A percentile compares a stretch with the other conserved stretches of the same genome.
Evolutionary conservation across 2,888 invertebrate species (phyloP).

Genomic region (Drosophila melanocephala): DNA sequence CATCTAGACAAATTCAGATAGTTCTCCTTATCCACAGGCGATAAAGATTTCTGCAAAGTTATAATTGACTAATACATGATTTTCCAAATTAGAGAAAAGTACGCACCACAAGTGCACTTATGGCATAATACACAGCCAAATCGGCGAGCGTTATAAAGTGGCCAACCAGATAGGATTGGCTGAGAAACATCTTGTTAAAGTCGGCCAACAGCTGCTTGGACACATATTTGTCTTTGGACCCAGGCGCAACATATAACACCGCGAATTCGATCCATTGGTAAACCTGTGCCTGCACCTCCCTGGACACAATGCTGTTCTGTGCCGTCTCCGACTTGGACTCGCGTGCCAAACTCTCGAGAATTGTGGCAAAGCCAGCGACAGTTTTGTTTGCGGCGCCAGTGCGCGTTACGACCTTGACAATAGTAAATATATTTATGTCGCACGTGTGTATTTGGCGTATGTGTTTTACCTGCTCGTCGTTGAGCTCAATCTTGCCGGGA

Average conservation of each 20-base stretch:
- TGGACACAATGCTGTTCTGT: constrained; percentile 71
- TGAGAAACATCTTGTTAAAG: constrained; percentile 86
- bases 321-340: constrained; percentile 85
- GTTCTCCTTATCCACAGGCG: constrained; percentile 89
- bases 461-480: constrained; percentile 86
- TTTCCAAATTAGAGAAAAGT: background rate
- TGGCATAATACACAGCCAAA: constrained; percentile 89
- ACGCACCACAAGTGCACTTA: constrained; percentile 89
- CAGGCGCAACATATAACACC: constrained; percentile 84
- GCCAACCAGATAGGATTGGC: constrained; percentile 87
- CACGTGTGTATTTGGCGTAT: constrained; percentile 1
- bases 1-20: constrained; percentile 90
- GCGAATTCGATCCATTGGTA: constrained; percentile 90
- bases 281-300: constrained; percentile 86
- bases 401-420: constrained; percentile 86
- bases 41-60: constrained; percentile 87
- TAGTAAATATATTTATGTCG: constrained; percentile 48
- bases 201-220: constrained; percentile 85
- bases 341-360: constrained; percentile 86
- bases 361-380: constrained; percentile 87
- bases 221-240: constrained; percentile 82
- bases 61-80: background rate
- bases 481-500: constrained; percentile 86
- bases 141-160: constrained; percentile 89
- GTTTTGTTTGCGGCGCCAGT: constrained; percentile 85